These are phyloP conservation scores for Drosophila baimaii DNA, from an alignment of 1,140 invertebrate genomes.

Conservation along the genomic window DNA sequence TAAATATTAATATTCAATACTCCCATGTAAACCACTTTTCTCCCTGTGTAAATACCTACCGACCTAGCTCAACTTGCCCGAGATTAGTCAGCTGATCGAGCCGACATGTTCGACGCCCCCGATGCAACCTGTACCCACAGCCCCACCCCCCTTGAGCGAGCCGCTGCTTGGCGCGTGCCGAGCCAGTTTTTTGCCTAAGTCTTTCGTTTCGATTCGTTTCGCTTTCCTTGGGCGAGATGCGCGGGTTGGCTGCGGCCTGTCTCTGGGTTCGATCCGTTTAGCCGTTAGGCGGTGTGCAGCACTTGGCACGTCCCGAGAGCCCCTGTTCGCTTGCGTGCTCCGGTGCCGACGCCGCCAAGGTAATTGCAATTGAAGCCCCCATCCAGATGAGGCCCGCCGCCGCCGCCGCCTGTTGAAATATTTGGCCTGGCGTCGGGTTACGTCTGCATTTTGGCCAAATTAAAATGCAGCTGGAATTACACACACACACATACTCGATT, in stretches of 20 bases:
- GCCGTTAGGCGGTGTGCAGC: conserved; percentile 32
- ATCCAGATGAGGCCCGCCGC: conserved; percentile 13
- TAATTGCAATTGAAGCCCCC: conserved; percentile 53
- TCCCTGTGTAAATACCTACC: conserved; percentile 8
- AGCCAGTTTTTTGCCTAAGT: conserved; percentile 49
- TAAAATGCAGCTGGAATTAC: conserved; percentile 55
- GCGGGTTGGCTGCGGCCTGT: conserved; percentile 15
- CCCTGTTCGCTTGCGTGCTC: conserved; percentile 19
- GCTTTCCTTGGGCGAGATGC: conserved; percentile 8
- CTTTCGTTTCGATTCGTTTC: conserved; percentile 35
- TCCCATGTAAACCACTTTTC: background rate
- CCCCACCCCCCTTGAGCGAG: background rate
- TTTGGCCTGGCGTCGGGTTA: conserved; percentile 49
- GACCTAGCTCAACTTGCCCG: conserved; percentile 32
- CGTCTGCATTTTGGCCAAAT: conserved; percentile 54
- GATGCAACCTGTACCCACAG: conserved; percentile 6
- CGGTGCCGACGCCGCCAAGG: conserved; percentile 33
- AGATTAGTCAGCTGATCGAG: conserved; percentile 33
- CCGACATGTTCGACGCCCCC: conserved; percentile 46
- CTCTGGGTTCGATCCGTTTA: conserved; percentile 48
- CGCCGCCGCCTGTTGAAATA: conserved; percentile 49
- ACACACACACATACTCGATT: conserved; percentile 16
- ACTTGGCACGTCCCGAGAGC: conserved; percentile 37
- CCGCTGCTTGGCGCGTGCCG: conserved; percentile 43
- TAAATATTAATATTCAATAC: background rate